Percentiles rank a stretch among this genome's conserved stretches.
Conservation (phyloP, 2,797 vertebrate genomes). For the Chrosomus eos region DNA sequence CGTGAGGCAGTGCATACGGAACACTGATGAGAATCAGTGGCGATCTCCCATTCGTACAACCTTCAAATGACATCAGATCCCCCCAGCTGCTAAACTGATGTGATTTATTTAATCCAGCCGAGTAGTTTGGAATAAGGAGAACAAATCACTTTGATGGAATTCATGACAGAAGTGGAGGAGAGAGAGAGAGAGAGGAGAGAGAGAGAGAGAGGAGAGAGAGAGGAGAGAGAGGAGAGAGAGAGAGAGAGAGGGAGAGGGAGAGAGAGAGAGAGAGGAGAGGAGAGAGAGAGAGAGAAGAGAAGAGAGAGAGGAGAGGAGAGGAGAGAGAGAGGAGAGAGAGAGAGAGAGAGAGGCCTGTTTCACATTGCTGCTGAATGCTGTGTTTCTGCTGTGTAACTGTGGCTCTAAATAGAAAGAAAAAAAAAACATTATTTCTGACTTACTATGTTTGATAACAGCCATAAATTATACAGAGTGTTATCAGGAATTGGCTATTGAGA, state of each 20-base stretch:
- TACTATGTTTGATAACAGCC: background rate
- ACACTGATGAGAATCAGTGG: constrained; percentile 27
- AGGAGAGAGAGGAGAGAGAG: constrained; percentile 12
- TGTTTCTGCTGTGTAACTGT: background rate
- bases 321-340: background rate
- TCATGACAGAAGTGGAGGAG: constrained; percentile 19
- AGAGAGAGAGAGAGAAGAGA: background rate
- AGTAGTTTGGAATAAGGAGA: constrained; percentile 66
- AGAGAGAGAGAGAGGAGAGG: background rate
- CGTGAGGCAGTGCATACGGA: constrained; percentile 44
- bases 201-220: background rate
- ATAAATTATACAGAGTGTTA: constrained; percentile 13
- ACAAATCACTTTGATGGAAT: constrained; percentile 74
- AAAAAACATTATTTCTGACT: background rate
- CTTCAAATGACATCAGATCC: constrained; percentile 77
- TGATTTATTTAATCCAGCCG: constrained; percentile 73
- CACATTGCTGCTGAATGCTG: constrained; percentile 4
- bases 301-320: background rate
- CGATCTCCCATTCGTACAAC: constrained; percentile 68
- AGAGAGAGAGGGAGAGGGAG: background rate
- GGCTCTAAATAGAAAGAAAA: background rate
- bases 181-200: background rate
- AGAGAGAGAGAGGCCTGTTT: background rate
- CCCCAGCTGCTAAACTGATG: constrained; percentile 62
- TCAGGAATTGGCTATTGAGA: background rate